phyloP scores from a whole-genome alignment of 2,888 invertebrate species.

The Stegophylla sp. region DNA sequence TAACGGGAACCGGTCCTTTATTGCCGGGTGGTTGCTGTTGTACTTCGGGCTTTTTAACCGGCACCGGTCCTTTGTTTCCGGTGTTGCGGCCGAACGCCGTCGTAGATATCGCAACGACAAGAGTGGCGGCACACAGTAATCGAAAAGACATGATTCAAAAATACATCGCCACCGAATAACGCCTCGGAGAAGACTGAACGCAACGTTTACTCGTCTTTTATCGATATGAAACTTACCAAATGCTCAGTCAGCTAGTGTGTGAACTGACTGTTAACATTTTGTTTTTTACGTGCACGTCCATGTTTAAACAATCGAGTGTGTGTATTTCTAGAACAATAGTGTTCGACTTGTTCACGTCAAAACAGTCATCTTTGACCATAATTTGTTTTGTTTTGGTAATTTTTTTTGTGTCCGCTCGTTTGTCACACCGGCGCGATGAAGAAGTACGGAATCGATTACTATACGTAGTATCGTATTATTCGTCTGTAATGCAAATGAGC shows the following conservation, averaged over 20 bases:
- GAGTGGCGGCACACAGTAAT: not conserved
- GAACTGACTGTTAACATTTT: not conserved
- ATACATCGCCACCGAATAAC: not conserved
- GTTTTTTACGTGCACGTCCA: not conserved
- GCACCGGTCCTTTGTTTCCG: not conserved
- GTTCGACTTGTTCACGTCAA: slow-evolving; percentile 9
- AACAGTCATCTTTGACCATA: slow-evolving; percentile 32
- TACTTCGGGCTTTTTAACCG: too few relatives aligned
- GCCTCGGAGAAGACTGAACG: slow-evolving; percentile 31
- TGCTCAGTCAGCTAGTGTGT: slow-evolving; percentile 44
- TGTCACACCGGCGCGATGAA: not conserved
- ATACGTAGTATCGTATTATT: not conserved
- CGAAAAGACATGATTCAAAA: not conserved
- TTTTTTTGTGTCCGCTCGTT: slow-evolving; percentile 12
- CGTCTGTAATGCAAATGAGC: slow-evolving; percentile 29
- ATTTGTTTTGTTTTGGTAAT: slow-evolving; percentile 25
- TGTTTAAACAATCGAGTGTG: not conserved
- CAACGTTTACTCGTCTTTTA: not conserved
- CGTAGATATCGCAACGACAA: not conserved
- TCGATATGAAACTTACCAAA: slow-evolving; percentile 18
- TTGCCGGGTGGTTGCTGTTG: too few relatives aligned
- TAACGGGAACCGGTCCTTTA: too few relatives aligned
- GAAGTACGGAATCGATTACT: slow-evolving; percentile 31
- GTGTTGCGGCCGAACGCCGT: not conserved
- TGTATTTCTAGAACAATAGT: slow-evolving; percentile 24